Base-by-base conservation (phyloP, 1,140 invertebrate species). In the Pomacea maculata region DNA sequence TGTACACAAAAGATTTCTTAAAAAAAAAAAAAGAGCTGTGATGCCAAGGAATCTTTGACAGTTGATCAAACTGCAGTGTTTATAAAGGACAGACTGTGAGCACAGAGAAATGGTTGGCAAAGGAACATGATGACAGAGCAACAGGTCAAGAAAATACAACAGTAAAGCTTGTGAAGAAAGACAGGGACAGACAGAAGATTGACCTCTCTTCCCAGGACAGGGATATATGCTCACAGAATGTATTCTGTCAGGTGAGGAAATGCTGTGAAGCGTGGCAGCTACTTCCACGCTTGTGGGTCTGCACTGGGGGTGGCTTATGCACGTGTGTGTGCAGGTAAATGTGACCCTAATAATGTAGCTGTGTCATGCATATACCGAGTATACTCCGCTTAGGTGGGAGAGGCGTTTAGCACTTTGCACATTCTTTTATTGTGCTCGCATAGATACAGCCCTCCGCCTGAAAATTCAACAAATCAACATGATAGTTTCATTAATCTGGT, bases 391-490 rank as follows among this genome's bases (percentile, higher is more conserved):
- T 70, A 65, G 65, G 25, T 78, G 34, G 77, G 29, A 78, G 77
- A 78, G 67, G 29, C 67, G 67, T 70, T 70, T 70, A 78, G 77
- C 57, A 57, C 77, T 78, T 78, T 78, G 29, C 45, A 67, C 75
- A 67, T 78, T 78, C 77, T 78, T 67, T 78, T 25, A 70, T 25
- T 12, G 67, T n/a, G 67, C 67, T 70, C 67, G 12, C 75, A 64
- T 77, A 77, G 75, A 78, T 70, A 78, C 77, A 67, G 75, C 64
- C 67, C 77, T 78, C 77, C 77, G 64, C 77, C 77, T 78, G 77
- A 78, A 78, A 78, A 78, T 65, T n/a, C 77, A 78, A 78, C 77
- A 78, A 78, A 78, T 29, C 77, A 78, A 78, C 15, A 78, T 78
- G 45, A 78, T 78, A 54, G 57, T 61, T 14, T 61, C 57, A 61